These are phyloP conservation scores for Pogonomyrmex californicus DNA, from an alignment of 1,140 invertebrate genomes.

Conservation along the genomic window DNA sequence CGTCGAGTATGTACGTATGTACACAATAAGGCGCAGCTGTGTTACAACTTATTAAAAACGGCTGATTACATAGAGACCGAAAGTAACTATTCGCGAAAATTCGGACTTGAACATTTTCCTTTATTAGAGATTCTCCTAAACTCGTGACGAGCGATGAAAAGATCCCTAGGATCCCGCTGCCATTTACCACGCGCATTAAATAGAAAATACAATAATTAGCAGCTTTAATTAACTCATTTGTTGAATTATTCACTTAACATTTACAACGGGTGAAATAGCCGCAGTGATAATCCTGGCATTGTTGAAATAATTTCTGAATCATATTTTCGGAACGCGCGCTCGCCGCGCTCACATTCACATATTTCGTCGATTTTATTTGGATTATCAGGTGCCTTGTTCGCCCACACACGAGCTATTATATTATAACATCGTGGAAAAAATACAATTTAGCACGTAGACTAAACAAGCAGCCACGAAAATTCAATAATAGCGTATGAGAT, in stretches of 20 bases:
- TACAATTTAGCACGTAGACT: neutral
- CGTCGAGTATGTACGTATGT: constrained; percentile 14
- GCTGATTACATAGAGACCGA: neutral
- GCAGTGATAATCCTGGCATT: constrained; percentile 23
- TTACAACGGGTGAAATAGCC: neutral
- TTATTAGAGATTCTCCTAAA: neutral
- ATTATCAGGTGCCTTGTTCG: neutral
- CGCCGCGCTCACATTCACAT: neutral
- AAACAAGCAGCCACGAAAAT: constrained; percentile 7
- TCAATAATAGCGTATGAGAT: neutral
- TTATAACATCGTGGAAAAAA: neutral
- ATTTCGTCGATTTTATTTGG: constrained; percentile 26
- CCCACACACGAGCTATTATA: neutral
- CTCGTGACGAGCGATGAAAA: neutral
- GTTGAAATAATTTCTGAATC: constrained; percentile 29
- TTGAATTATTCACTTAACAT: constrained; percentile 15
- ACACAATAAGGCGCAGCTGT: neutral
- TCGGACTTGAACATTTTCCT: neutral
- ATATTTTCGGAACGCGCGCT: constrained; percentile 1
- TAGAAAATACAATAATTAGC: constrained; percentile 5
- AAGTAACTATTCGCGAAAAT: neutral
- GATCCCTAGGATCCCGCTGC: neutral
- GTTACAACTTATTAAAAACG: constrained; percentile 27
- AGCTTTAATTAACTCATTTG: constrained; percentile 23
- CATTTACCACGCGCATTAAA: neutral